Base-by-base conservation (phyloP, 2,888 invertebrate genomes). In the Tubulanus polymorphus region DNA sequence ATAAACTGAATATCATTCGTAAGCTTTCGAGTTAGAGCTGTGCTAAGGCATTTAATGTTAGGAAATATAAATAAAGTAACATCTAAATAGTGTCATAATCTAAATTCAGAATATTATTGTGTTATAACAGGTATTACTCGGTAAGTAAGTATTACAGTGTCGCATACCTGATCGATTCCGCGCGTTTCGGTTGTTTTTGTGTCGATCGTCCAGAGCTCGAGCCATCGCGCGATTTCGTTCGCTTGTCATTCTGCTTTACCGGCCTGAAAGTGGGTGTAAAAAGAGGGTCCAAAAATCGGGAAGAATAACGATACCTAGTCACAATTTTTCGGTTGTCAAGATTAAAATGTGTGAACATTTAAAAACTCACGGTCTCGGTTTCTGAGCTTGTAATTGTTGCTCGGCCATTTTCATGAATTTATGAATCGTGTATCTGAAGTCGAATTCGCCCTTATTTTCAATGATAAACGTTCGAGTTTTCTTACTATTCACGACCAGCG, bases 391-490 rank as follows among this genome's bases (percentile, higher is more conserved):
- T 3, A 54, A 60, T 18, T 58, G 56, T 18, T 60, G 63, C n/a
- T 56, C 54, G 1, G 65, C 52, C 27, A 72, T 71, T 53, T 71
- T 74, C 47, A 69, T 65, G 66, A 70, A 67, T 60, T 71, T 74
- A n/a, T 66, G 62, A 52, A 80, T 75, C 57, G 68, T 69, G 64
- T 75, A 80, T 59, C 75, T 78, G 63, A 80, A 78, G 53, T 79
- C 79, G 69, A 76, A 77, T 51, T 79, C 77, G 46, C 79, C 79
- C 28, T 68, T 72, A 63, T 80, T 80, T 57, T 79, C 79, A 49
- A 80, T 75, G 37, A 64, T 67, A 61, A 80, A 78, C 23, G 72
- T 71, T 23, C 76, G 62, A 18, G 70, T 65, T 59, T 78, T 79
- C 64, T 72, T 77, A 55, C 73, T 71, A 62, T 75, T 74, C 27